Conservation (phyloP, 2,797 vertebrate genomes). For the Percopsis omiscomaycus region DNA sequence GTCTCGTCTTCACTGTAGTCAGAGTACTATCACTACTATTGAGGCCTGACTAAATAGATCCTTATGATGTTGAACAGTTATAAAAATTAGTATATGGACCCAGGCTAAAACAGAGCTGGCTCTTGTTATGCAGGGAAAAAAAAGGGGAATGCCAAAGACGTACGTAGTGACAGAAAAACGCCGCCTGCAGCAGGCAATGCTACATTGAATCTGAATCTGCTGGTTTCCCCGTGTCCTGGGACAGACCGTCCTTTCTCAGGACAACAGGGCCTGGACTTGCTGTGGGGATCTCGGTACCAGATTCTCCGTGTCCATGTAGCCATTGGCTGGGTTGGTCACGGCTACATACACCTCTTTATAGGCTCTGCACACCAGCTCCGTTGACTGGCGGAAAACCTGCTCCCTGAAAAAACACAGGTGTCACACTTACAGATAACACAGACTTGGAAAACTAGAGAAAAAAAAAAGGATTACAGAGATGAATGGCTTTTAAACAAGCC, state of each 20-base stretch:
- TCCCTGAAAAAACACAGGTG: slow-evolving; percentile 77
- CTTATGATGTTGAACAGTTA: slow-evolving; percentile 8
- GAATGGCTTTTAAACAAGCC: too few species aligned
- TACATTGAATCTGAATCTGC: slow-evolving; percentile 13
- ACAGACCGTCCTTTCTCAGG: slow-evolving; percentile 67
- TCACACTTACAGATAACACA: neutral
- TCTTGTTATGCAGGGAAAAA: slow-evolving; percentile 23
- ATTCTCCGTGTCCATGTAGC: slow-evolving; percentile 86
- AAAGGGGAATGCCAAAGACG: slow-evolving; percentile 4
- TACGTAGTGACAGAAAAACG: slow-evolving; percentile 25
- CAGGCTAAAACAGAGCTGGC: slow-evolving; percentile 16
- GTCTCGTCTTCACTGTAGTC: too few species aligned
- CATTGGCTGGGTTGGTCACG: slow-evolving; percentile 82
- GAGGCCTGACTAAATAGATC: too few species aligned
- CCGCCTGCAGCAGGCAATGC: slow-evolving; percentile 12
- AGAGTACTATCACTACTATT: too few species aligned
- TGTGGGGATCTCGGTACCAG: slow-evolving; percentile 88
- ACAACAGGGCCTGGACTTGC: slow-evolving; percentile 91
- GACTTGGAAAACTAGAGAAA: too few species aligned
- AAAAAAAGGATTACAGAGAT: too few species aligned
- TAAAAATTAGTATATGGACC: slow-evolving; percentile 8
- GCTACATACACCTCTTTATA: slow-evolving; percentile 88
- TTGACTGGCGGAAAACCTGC: slow-evolving; percentile 92
- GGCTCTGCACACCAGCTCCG: slow-evolving; percentile 91
- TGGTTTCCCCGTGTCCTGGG: neutral